Percentiles rank a stretch among this genome's conserved stretches.
Evolutionary conservation across 2,797 vertebrate genomes (phyloP).

Genomic region (Cuniculus paca): DNA sequence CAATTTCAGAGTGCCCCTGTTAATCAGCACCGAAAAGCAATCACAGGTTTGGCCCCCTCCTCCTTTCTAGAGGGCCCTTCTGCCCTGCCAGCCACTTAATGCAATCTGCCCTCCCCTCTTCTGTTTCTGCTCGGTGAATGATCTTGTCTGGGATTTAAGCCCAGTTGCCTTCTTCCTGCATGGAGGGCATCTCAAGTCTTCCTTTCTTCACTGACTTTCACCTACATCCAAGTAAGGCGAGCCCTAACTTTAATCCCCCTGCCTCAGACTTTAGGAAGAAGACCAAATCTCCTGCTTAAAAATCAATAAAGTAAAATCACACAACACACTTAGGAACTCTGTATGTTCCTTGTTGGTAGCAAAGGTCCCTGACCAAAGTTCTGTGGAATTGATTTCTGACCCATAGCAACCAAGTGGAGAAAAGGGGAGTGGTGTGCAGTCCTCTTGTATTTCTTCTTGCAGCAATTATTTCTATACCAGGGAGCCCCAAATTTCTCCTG

Average conservation of each 20-base stretch:
- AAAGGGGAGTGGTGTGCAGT: neutral
- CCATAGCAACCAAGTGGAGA: neutral
- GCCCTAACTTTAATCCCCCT: neutral
- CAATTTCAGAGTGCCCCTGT: neutral
- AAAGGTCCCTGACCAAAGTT: slow-evolving; percentile 1
- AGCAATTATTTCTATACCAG: neutral
- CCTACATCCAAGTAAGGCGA: neutral
- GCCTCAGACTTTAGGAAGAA: neutral
- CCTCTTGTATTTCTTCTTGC: neutral
- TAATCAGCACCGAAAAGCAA: slow-evolving; percentile 62
- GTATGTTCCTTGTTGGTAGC: neutral
- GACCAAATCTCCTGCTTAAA: neutral
- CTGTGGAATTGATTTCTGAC: neutral
- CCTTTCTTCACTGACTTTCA: neutral
- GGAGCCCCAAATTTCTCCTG: neutral
- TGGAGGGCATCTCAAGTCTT: neutral
- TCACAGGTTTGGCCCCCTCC: neutral
- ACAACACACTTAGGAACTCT: slow-evolving; percentile 23
- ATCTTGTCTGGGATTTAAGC: neutral
- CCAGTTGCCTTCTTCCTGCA: neutral
- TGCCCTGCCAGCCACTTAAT: neutral
- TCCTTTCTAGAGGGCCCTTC: neutral
- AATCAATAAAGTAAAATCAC: neutral
- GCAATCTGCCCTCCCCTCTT: neutral
- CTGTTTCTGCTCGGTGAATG: neutral